These are phyloP conservation scores for Syrista parreyssii DNA, from an alignment of 2,888 invertebrate species.

Conservation along the genomic window DNA sequence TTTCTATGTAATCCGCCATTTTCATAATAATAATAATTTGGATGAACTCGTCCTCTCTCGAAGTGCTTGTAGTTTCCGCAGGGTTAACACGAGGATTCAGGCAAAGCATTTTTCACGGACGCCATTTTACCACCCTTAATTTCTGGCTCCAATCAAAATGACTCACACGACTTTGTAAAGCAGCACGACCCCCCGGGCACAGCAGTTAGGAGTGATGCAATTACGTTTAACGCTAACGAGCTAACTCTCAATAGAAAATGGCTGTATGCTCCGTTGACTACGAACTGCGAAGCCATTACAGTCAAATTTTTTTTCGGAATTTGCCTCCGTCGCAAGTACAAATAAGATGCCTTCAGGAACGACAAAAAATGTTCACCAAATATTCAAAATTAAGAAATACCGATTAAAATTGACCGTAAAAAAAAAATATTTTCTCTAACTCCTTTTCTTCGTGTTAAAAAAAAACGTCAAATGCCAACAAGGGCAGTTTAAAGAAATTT, in stretches of 20 bases:
- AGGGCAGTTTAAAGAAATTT: not conserved
- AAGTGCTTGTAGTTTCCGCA: not conserved
- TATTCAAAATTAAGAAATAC: not conserved
- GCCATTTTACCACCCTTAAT: constrained; percentile 58
- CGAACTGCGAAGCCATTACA: constrained; percentile 61
- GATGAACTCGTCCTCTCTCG: not conserved
- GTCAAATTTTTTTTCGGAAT: constrained; percentile 26
- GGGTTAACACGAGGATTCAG: not conserved
- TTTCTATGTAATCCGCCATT: not conserved
- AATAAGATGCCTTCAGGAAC: not conserved
- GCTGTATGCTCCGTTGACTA: constrained; percentile 64
- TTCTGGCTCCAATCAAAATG: constrained; percentile 62
- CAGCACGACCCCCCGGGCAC: constrained; percentile 41
- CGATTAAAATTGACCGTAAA: not conserved
- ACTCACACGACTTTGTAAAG: constrained; percentile 54
- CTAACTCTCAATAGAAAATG: constrained; percentile 65
- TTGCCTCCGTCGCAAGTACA: constrained; percentile 8
- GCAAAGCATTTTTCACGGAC: constrained; percentile 20
- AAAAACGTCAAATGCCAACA: not conserved
- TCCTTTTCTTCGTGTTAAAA: too few relatives aligned
- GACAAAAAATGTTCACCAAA: not conserved
- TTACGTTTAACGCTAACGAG: constrained; percentile 64
- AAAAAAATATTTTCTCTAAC: not conserved
- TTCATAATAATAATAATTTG: not conserved
- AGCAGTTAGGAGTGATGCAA: constrained; percentile 59